Evolutionary conservation across 35 echinoderm and acorn worm species (phyloP).

Genomic region (Lytechinus variegatus): DNA sequence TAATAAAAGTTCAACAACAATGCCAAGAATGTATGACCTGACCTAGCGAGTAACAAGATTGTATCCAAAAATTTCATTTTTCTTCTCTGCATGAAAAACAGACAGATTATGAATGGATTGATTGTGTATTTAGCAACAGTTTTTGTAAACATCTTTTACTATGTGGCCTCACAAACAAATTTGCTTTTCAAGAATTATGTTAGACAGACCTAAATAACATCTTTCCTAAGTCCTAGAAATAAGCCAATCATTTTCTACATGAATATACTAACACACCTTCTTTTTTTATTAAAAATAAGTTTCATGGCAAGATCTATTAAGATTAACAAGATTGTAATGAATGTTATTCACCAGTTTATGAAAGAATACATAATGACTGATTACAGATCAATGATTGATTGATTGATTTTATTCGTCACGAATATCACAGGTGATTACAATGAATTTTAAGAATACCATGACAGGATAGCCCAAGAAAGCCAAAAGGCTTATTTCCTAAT

Average conservation of each 20-base stretch:
- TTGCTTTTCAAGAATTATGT: not conserved
- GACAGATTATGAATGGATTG: not conserved
- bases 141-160: not conserved
- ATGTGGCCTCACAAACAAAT: not conserved
- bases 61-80: not conserved
- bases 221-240: not conserved
- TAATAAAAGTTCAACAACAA: not conserved
- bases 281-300: not conserved
- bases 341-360: not conserved
- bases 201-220: not conserved
- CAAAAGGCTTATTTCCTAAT: not conserved
- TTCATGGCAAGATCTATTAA: not conserved
- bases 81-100: not conserved
- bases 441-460: too few species aligned
- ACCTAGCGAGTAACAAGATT: not conserved
- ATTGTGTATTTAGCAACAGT: not conserved
- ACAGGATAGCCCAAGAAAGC: too few species aligned
- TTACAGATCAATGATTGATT: not conserved
- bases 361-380: not conserved
- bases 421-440: too few species aligned
- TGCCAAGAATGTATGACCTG: slow-evolving; percentile 8
- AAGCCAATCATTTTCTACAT: not conserved
- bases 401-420: too few species aligned
- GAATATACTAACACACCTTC: not conserved
- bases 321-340: not conserved